Evolutionary conservation across 2,113 vertebrate genomes (phyloP).

Genomic region (Pseudolaguvia tuberculata): DNA sequence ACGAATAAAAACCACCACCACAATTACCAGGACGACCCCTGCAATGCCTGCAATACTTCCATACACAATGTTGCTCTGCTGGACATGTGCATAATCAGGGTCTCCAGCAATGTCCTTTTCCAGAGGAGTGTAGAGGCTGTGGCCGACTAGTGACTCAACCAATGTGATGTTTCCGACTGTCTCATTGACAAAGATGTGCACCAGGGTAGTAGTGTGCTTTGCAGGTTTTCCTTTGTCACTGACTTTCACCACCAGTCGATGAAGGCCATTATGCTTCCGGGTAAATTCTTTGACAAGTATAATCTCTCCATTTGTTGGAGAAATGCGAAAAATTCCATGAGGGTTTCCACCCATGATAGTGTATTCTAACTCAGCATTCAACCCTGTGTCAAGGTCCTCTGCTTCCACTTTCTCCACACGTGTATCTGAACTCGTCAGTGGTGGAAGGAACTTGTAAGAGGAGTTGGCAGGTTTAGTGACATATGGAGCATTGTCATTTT

Average conservation of each 20-base stretch:
- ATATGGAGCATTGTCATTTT: slow-evolving; percentile 93
- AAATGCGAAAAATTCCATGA: slow-evolving; percentile 88
- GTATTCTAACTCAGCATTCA: slow-evolving; percentile 82
- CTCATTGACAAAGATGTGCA: slow-evolving; percentile 94
- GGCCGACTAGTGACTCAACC: slow-evolving; percentile 87
- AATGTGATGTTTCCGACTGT: slow-evolving; percentile 84
- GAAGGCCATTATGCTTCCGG: slow-evolving; percentile 86
- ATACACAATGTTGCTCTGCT: slow-evolving; percentile 85
- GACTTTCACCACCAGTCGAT: slow-evolving; percentile 88
- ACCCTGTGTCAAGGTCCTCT: slow-evolving; percentile 87
- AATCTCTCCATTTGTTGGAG: slow-evolving; percentile 79
- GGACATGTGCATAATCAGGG: slow-evolving; percentile 81
- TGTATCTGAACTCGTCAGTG: slow-evolving; percentile 77
- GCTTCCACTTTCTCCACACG: slow-evolving; percentile 86
- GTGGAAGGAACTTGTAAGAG: slow-evolving; percentile 82
- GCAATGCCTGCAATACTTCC: slow-evolving; percentile 85
- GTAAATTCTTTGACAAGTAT: slow-evolving; percentile 86
- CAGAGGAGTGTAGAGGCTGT: slow-evolving; percentile 90
- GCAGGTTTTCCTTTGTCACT: slow-evolving; percentile 87
- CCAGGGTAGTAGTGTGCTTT: slow-evolving; percentile 82
- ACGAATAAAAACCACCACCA: slow-evolving; percentile 82
- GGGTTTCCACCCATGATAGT: slow-evolving; percentile 91
- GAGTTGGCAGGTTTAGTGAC: slow-evolving; percentile 91
- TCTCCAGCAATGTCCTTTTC: slow-evolving; percentile 94
- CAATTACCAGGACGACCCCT: slow-evolving; percentile 85